Evolutionary conservation across 2,797 vertebrate species (phyloP).

Genomic region (Chiloscyllium punctatum): DNA sequence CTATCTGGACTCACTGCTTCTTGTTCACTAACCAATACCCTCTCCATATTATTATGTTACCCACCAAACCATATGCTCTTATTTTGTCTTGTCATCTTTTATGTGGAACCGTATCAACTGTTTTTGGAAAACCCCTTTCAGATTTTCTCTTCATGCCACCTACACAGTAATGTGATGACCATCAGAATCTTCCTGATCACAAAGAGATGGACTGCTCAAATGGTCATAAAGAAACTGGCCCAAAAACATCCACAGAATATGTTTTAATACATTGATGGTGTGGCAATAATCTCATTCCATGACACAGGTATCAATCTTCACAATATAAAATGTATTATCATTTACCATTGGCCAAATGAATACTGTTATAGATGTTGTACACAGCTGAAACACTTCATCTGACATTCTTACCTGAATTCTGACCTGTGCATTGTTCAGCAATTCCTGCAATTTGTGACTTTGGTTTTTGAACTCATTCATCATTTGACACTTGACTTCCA

Average conservation of each 20-base stretch:
- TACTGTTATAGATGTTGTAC: neutral
- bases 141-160: no score
- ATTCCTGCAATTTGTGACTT: slow-evolving; percentile 76
- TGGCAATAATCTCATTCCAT: neutral
- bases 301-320: neutral
- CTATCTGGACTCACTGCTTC: no score
- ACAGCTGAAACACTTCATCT: no score
- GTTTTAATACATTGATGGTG: neutral
- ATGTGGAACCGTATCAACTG: no score
- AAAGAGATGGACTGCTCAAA: neutral
- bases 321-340: neutral
- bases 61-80: no score
- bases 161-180: no score
- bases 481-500: slow-evolving; percentile 71
- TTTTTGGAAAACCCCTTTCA: no score
- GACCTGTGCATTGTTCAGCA: slow-evolving; percentile 16
- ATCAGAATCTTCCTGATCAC: no score
- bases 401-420: neutral
- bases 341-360: neutral
- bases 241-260: neutral
- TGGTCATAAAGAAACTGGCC: neutral
- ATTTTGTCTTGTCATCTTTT: no score
- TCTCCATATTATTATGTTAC: no score
- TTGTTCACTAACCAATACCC: no score
- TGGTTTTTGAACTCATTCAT: slow-evolving; percentile 73